Evolutionary conservation across 1,140 invertebrate genomes (phyloP).

Genomic region (Polyergus mexicanus): DNA sequence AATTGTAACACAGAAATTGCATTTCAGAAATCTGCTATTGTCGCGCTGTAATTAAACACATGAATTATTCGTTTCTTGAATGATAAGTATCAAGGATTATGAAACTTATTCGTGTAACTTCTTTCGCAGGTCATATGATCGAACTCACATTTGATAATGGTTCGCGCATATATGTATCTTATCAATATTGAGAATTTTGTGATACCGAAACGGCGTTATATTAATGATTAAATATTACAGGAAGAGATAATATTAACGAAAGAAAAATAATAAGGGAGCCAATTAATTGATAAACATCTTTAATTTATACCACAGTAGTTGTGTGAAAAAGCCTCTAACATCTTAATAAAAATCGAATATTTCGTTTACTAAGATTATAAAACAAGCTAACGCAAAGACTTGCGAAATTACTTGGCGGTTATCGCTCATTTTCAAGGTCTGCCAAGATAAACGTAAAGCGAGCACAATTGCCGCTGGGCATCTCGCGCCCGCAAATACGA

Average conservation of each 20-base stretch:
- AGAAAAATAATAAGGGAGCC: neutral
- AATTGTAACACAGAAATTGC: neutral
- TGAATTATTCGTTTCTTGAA: neutral
- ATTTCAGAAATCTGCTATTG: neutral
- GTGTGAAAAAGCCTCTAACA: neutral
- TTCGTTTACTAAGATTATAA: neutral
- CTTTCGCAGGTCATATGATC: slow-evolving; percentile 9
- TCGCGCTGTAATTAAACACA: neutral
- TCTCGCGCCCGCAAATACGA: neutral
- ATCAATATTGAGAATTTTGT: slow-evolving; percentile 10
- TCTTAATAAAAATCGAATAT: slow-evolving; percentile 14
- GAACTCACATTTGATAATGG: slow-evolving; percentile 32
- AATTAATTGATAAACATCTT: neutral
- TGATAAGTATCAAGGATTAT: neutral
- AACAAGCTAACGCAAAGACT: neutral
- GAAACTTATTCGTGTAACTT: slow-evolving; percentile 5
- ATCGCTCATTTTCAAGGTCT: slow-evolving; percentile 47
- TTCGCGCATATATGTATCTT: neutral
- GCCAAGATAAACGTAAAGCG: slow-evolving; percentile 46
- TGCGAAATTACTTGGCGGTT: slow-evolving; percentile 33
- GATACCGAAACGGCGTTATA: neutral
- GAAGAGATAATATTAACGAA: neutral
- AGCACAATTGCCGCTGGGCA: slow-evolving; percentile 29
- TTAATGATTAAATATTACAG: neutral
- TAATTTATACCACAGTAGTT: neutral